These are phyloP conservation scores for Sebastolobus altivelis DNA, from an alignment of 2,797 vertebrate genomes.

Conservation along the genomic window DNA sequence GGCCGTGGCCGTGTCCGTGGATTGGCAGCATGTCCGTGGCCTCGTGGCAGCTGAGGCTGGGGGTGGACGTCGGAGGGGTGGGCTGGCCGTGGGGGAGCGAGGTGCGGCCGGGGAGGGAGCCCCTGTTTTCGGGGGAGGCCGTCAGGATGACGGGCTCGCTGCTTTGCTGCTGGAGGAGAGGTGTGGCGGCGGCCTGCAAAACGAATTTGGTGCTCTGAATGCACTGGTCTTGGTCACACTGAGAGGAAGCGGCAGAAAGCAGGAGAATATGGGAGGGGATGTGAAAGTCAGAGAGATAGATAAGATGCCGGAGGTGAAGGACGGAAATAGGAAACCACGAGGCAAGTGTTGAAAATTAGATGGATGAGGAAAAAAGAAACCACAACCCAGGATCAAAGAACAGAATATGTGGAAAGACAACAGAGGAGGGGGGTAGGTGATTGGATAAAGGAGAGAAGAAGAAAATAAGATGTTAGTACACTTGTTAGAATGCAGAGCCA, in stretches of 20 bases:
- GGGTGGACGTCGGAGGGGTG: slow-evolving; percentile 93
- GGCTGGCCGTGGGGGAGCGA: slow-evolving; percentile 91
- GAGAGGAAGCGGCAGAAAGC: slow-evolving; percentile 60
- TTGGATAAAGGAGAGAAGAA: slow-evolving; percentile 51
- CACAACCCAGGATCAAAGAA: slow-evolving; percentile 4
- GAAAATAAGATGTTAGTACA: slow-evolving; percentile 71
- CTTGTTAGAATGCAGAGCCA: slow-evolving; percentile 57
- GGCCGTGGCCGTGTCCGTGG: slow-evolving; percentile 68
- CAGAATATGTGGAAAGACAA: slow-evolving; percentile 26
- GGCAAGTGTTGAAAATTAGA: slow-evolving; percentile 18
- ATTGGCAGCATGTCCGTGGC: slow-evolving; percentile 84
- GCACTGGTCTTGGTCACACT: slow-evolving; percentile 99
- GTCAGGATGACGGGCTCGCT: slow-evolving; percentile 91
- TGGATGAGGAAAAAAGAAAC: background rate
- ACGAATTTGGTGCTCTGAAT: slow-evolving; percentile 99
- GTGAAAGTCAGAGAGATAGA: slow-evolving; percentile 18
- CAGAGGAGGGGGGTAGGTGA: slow-evolving; percentile 28
- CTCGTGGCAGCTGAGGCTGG: slow-evolving; percentile 89
- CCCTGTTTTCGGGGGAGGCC: slow-evolving; percentile 83
- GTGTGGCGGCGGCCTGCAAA: slow-evolving; percentile 97
- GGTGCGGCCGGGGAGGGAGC: slow-evolving; percentile 86
- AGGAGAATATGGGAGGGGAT: slow-evolving; percentile 1
- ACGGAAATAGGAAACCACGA: slow-evolving; percentile 16
- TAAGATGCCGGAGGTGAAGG: slow-evolving; percentile 13
- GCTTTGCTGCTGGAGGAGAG: slow-evolving; percentile 92